Evolutionary conservation across 2,113 vertebrate genomes (phyloP), one percentile per base, ranked within the genome.

Genomic region (Ovis aries): DNA sequence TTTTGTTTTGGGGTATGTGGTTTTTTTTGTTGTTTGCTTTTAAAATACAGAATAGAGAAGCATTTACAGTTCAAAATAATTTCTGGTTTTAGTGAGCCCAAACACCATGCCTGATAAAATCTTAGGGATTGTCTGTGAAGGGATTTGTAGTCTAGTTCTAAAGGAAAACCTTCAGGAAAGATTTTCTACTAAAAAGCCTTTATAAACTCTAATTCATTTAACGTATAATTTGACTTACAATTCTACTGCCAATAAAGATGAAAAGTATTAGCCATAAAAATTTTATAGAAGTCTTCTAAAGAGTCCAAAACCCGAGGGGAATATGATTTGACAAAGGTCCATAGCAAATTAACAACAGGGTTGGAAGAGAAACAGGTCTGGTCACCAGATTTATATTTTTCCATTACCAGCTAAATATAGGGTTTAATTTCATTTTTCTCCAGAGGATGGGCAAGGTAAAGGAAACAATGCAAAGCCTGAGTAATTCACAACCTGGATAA

Each of bases 81-180:
- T 88, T 82, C 80, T 82, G 45, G 87, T 91, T 94, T 53, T 59
- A 80, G 78, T 90, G 14, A 97, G 13, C 36, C 17, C 57, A 80
- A 82, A 59, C 50, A 87, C 9, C 45, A 88, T 14, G 7, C 64
- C 95, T 53, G 3, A 92, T 62, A 94, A 94, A 91, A 94, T 80
- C 64, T 84, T n/a, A 93, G 43, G 17, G 15, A 89, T 62, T 89
- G 4, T 74, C 62, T 90, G 1, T 89, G 14, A 95, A 93, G 78
- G 23, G 25, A 90, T 29, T 97, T 87, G 78, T 14, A 43, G 17
- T 64, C 52, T 53, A 88, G 50, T 88, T 93, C 40, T 96, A 92
- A 95, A 86, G 59, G 19, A 90, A 91, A 94, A 78, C 17, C n/a
- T 95, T 92, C 67, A 93, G 80, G 77, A 83, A 95, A 94, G 77